Conservation (phyloP, 2,797 vertebrate species). For the Esox masquinongy region DNA sequence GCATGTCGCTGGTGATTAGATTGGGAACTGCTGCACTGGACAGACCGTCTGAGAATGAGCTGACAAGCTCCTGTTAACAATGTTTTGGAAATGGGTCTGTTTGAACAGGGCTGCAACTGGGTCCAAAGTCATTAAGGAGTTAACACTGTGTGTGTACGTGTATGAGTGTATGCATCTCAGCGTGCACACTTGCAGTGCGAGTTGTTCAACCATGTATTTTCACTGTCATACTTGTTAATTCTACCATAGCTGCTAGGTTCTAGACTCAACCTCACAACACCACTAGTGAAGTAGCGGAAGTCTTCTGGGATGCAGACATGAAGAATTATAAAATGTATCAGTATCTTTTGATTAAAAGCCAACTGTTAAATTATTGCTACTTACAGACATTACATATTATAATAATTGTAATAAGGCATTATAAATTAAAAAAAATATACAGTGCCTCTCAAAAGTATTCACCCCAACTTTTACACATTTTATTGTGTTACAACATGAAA, state of each 20-base stretch:
- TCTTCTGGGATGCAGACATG: not conserved
- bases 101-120: not conserved
- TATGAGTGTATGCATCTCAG: slow-evolving; percentile 11
- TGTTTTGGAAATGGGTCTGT: not conserved
- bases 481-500: too few relatives aligned
- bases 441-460: too few relatives aligned
- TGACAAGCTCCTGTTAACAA: slow-evolving; percentile 11
- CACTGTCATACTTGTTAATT: not conserved
- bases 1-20: slow-evolving; percentile 4
- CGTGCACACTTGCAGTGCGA: slow-evolving; percentile 23
- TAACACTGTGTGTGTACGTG: slow-evolving; percentile 15
- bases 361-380: too few relatives aligned
- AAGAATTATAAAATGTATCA: too few relatives aligned
- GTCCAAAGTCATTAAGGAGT: too few relatives aligned
- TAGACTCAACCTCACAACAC: not conserved
- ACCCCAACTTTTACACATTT: too few relatives aligned
- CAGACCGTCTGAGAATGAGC: slow-evolving; percentile 7
- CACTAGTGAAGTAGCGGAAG: not conserved
- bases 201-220: not conserved
- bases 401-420: not conserved
- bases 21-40: not conserved
- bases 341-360: too few relatives aligned
- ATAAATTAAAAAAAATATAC: not conserved
- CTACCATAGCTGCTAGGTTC: not conserved
- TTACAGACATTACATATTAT: not conserved